A percentile compares a stretch with the other conserved stretches of the same genome.
These are phyloP conservation scores for Hydraecia micacea DNA, from an alignment of 2,888 invertebrate genomes.

Conservation along the genomic window DNA sequence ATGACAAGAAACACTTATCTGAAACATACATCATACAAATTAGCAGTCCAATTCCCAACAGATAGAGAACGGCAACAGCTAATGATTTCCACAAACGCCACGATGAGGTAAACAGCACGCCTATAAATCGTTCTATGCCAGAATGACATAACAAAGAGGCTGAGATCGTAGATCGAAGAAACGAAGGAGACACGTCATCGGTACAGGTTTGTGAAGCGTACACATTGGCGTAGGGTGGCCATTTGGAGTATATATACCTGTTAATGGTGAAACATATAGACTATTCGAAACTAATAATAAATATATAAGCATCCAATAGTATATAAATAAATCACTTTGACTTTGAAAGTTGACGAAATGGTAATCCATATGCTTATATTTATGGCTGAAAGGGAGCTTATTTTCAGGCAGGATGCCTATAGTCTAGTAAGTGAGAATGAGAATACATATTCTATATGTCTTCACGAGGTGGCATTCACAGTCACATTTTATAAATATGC, in stretches of 20 bases:
- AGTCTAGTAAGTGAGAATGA: not conserved
- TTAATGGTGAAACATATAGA: not conserved
- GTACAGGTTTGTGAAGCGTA: not conserved
- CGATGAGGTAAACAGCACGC: slow-evolving; percentile 64
- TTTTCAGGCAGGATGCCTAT: not conserved
- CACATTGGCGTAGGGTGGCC: not conserved
- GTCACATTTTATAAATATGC: not conserved
- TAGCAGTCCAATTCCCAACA: slow-evolving; percentile 37
- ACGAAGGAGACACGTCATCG: slow-evolving; percentile 32
- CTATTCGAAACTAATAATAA: no score
- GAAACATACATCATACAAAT: slow-evolving; percentile 54
- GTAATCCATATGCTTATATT: not conserved
- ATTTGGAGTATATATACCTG: not conserved
- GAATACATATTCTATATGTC: not conserved
- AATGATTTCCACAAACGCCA: slow-evolving; percentile 66
- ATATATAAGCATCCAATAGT: no score
- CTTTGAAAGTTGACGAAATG: not conserved
- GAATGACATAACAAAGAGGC: slow-evolving; percentile 80
- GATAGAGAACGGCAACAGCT: slow-evolving; percentile 53
- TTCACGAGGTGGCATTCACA: not conserved
- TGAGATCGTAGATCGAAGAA: slow-evolving; percentile 48
- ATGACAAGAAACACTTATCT: slow-evolving; percentile 7
- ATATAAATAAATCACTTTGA: no score
- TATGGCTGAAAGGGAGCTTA: not conserved
- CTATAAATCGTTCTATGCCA: slow-evolving; percentile 77